Percentiles rank a stretch among this genome's conserved stretches.
These are phyloP conservation scores for Lepidurus apus DNA, from an alignment of 1,140 invertebrate genomes.

Conservation along the genomic window DNA sequence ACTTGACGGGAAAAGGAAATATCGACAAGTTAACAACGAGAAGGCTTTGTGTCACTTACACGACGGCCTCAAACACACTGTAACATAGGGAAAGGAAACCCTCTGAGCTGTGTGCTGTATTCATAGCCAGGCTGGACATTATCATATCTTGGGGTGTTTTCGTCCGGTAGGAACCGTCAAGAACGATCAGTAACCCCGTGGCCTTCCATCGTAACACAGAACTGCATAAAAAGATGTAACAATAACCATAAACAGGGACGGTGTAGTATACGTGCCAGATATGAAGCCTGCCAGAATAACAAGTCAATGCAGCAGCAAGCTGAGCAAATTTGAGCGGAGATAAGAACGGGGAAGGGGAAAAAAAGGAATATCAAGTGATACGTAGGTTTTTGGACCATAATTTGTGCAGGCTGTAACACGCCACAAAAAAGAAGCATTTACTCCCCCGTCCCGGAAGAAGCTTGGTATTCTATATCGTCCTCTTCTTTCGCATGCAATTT, in stretches of 20 bases:
- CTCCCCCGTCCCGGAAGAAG: no score
- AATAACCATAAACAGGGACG: not conserved
- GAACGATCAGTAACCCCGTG: constrained; percentile 1
- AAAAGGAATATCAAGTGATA: not conserved
- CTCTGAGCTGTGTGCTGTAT: not conserved
- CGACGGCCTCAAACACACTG: not conserved
- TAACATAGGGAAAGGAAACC: not conserved
- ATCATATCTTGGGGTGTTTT: not conserved
- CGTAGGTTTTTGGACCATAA: not conserved
- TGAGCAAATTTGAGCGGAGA: not conserved
- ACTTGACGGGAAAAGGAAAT: not conserved
- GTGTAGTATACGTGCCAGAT: not conserved
- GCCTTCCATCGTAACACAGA: not conserved
- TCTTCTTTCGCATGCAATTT: no score
- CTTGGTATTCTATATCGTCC: no score
- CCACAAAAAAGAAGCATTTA: no score
- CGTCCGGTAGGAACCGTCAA: not conserved
- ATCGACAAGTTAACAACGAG: not conserved
- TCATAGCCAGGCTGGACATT: not conserved
- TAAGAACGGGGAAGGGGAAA: not conserved
- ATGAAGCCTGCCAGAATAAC: not conserved
- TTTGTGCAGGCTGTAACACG: not conserved
- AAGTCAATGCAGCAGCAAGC: constrained; percentile 7
- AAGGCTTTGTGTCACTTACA: not conserved
- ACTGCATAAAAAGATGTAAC: not conserved